Evolutionary conservation across 2,113 vertebrate genomes (phyloP).

Genomic region (Glaucomys volans): DNA sequence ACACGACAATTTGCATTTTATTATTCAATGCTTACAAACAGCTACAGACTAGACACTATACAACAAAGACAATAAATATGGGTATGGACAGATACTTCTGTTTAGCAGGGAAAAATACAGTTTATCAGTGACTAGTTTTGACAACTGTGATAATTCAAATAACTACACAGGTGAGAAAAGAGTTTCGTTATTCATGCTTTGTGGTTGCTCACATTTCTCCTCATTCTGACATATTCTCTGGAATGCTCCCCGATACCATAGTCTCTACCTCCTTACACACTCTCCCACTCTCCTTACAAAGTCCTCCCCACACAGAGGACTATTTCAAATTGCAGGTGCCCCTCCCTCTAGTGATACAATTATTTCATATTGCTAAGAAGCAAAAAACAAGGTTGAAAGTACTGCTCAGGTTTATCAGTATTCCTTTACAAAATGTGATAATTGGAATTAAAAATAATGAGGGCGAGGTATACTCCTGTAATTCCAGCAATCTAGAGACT

Average conservation of each 20-base stretch:
- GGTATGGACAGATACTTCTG: not conserved
- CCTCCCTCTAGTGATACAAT: not conserved
- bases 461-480: not conserved
- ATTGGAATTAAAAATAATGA: constrained; percentile 1
- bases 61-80: not conserved
- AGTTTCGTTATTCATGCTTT: not conserved
- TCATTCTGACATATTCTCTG: not conserved
- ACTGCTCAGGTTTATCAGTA: not conserved
- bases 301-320: not conserved
- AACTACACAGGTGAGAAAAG: not conserved
- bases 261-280: not conserved
- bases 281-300: not conserved
- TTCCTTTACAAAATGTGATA: not conserved
- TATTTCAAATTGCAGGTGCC: not conserved
- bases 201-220: not conserved
- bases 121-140: not conserved
- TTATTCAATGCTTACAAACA: not conserved
- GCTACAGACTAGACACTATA: not conserved
- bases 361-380: not conserved
- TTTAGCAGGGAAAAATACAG: not conserved
- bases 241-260: not conserved
- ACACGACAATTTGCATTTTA: not conserved
- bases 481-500: not conserved
- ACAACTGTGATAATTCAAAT: not conserved
- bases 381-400: not conserved